Conservation (phyloP, 2,888 invertebrate species). For the Epirrhoe alternata region DNA sequence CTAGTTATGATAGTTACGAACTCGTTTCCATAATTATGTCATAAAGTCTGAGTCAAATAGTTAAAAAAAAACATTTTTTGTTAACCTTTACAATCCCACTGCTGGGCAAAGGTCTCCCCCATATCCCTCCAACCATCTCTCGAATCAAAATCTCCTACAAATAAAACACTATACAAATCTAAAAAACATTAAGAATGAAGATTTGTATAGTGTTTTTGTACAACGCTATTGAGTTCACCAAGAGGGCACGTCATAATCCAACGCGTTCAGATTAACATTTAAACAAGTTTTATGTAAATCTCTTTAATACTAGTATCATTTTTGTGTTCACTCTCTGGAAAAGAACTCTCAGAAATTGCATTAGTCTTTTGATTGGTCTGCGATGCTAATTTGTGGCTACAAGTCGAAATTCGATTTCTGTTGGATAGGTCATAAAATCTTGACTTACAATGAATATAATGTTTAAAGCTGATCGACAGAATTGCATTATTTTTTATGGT, state of each 20-base stretch:
- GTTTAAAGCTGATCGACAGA: neutral
- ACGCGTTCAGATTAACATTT: slow-evolving; percentile 78
- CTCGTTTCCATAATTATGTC: no score
- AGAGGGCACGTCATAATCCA: slow-evolving; percentile 75
- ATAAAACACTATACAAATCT: no score
- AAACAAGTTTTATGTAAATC: slow-evolving; percentile 84
- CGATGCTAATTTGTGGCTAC: slow-evolving; percentile 36
- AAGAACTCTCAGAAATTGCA: slow-evolving; percentile 56
- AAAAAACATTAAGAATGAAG: no score
- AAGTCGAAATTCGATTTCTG: slow-evolving; percentile 19
- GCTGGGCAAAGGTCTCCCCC: no score
- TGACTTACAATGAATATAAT: slow-evolving; percentile 9
- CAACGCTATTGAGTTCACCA: slow-evolving; percentile 44
- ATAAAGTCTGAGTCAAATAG: no score
- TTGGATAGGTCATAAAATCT: slow-evolving; percentile 11
- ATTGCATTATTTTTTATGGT: neutral
- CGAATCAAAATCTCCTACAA: no score
- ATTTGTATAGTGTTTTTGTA: neutral
- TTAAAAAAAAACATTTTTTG: no score
- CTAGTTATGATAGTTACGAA: no score
- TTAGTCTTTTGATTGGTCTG: slow-evolving; percentile 51
- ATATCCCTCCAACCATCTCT: no score
- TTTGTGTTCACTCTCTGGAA: slow-evolving; percentile 62
- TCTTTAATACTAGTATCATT: slow-evolving; percentile 65
- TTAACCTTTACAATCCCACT: no score